Evolutionary conservation across 2,797 vertebrate species (phyloP).

Genomic region (Takifugu rubripes): DNA sequence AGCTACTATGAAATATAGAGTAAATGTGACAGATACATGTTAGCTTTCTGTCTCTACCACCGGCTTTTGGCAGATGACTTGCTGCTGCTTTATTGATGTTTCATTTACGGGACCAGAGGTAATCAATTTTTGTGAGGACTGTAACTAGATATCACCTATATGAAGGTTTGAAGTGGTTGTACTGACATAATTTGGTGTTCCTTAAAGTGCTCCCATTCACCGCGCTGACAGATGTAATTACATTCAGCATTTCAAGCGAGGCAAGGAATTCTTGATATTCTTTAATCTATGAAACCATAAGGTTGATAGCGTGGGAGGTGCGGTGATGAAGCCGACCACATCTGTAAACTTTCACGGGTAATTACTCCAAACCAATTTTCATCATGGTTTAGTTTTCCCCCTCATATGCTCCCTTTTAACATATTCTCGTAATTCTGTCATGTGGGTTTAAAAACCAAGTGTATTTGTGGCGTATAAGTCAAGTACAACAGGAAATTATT

Average conservation of each 20-base stretch:
- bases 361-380: slow-evolving; percentile 17
- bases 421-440: not conserved
- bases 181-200: slow-evolving; percentile 31
- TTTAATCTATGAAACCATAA: slow-evolving; percentile 20
- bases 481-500: too few species aligned
- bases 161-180: slow-evolving; percentile 15
- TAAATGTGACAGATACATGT: slow-evolving; percentile 11
- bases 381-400: not conserved
- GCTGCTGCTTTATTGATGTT: slow-evolving; percentile 36
- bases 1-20: slow-evolving; percentile 19
- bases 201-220: slow-evolving; percentile 5
- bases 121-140: slow-evolving; percentile 27
- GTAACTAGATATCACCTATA: slow-evolving; percentile 35
- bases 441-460: too few species aligned
- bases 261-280: slow-evolving; percentile 20
- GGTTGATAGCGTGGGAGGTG: slow-evolving; percentile 15
- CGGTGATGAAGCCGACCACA: slow-evolving; percentile 8
- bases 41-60: slow-evolving; percentile 35
- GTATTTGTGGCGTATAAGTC: too few species aligned
- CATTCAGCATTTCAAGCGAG: slow-evolving; percentile 4
- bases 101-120: slow-evolving; percentile 31
- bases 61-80: slow-evolving; percentile 16
- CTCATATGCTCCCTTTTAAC: not conserved
- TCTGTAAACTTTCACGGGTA: slow-evolving; percentile 27
- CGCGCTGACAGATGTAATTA: slow-evolving; percentile 30